Base-by-base conservation (phyloP, 2,797 vertebrate genomes). In the Poliocrania exsul region DNA sequence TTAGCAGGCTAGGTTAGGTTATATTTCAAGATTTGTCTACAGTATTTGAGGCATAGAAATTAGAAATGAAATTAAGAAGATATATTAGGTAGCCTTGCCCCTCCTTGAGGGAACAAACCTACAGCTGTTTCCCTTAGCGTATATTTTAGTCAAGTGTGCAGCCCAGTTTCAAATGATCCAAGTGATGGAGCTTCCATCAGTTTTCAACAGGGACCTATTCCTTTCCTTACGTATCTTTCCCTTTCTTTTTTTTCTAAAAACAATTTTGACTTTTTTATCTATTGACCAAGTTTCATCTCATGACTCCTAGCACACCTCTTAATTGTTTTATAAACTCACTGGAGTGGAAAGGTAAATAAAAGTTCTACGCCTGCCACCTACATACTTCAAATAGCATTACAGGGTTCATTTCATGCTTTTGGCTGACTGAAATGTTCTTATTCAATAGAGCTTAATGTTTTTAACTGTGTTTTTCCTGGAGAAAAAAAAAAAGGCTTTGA, bases 41-140 rank as follows among this genome's bases (percentile, higher is more conserved):
- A 75, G 81, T 81, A 95, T 94, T 89, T 88, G 79, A 95, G 91
- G 90, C 92, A 73, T 21, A 94, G 84, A 96, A 95, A 95, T 96
- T 87, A 95, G 92, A 94, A 95, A 89, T 94, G 86, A 95, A 96
- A 94, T 95, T 93, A 96, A 88, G 90, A 94, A 95, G 95, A 96
- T 93, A 44, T 95, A 95, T 96, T 90, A 89, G 72, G 83, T 93
- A 0, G 3, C 65, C 81, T 86, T 85, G 71, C 40, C 69, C 56
- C 47, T 90, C 85, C 80, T 49, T 53, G 28, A 56, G 38, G 81
- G 38, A 85, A 15, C 40, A 90, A 86, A 89, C 57, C 62, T 88
- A 61, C 93, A 92, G 91, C 85, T 90, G 90, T 94, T 96, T 94
- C 92, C 79, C 79, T 79, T 14, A 74, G 61, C 28, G 38, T 78